Evolutionary conservation across 2,113 vertebrate species (phyloP), one percentile per base, ranked within the genome.

Genomic region (Tyto alba): DNA sequence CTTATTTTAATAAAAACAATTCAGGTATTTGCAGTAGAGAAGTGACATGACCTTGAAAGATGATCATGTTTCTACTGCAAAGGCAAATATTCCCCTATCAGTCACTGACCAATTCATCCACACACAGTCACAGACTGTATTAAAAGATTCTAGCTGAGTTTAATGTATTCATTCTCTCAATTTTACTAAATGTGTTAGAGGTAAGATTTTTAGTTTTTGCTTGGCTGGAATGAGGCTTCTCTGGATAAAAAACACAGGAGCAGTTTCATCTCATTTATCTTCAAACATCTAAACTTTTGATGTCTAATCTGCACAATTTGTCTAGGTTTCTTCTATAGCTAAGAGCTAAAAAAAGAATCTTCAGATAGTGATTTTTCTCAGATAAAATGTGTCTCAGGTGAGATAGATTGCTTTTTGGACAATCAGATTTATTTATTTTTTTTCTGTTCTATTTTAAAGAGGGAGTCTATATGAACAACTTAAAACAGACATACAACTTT

Each of bases 1-100:
- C 16, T 87, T 82, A 50, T 83, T 95, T 93, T 40, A 95, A 55
- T 88, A 69, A 90, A 78, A 91, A 16, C 15, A 48, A 40, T n/a
- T 38, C 43, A 32, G 16, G 3, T 62, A 57, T 93, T 91, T 93
- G 59, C 9, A 41, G 69, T 32, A 66, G 48, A 64, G 60, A 89
- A 85, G 26, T 72, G 7, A 36, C 43, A 69, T n/a, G 40, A 77
- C 50, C 78, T 96, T 93, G 78, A 93, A 91, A 91, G 17, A 91
- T 67, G 15, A 71, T 57, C 0, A 4, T 19, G 18, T 53, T 93
- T 77, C 14, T 83, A 21, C n/a, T 50, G 29, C 32, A 74, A 69
- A 73, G 26, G n/a, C 4, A 13, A 95, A 48, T 78, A 87, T 53
- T 73, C 41, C 43, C 23, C 53, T 74, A 43, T 79, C 34, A 48